Conservation (phyloP, 2,797 vertebrate species). For the Botia almorhae region DNA sequence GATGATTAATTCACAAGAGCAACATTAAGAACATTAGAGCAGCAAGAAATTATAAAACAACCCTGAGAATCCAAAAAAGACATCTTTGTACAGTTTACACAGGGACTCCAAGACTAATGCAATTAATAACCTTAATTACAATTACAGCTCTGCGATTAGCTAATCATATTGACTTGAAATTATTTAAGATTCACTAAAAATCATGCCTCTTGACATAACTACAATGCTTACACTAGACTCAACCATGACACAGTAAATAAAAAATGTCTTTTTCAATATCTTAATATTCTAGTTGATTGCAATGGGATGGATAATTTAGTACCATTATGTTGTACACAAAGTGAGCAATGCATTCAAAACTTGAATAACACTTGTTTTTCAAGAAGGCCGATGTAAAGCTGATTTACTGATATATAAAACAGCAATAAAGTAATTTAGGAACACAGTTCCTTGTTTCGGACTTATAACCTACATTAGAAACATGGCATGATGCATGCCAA, state of each 20-base stretch:
- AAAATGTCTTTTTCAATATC: too few relatives aligned
- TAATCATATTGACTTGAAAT: background rate
- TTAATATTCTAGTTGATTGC: too few relatives aligned
- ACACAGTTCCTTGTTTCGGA: background rate
- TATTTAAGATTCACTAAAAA: background rate
- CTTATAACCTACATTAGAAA: background rate
- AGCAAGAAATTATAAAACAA: background rate
- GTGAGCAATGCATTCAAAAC: background rate
- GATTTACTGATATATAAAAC: background rate
- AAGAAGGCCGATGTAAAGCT: background rate
- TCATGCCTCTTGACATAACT: too few relatives aligned
- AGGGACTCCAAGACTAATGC: too few relatives aligned
- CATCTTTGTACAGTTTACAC: background rate
- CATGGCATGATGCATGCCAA: background rate
- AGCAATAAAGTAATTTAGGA: background rate
- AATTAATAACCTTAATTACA: too few relatives aligned
- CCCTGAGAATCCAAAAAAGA: background rate
- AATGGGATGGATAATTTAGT: background rate
- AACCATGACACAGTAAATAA: too few relatives aligned
- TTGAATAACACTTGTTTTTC: background rate
- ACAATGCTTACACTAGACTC: too few relatives aligned
- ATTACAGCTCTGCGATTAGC: background rate
- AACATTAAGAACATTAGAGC: background rate
- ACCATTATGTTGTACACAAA: too few relatives aligned
- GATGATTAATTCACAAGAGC: constrained; percentile 5